phyloP scores from a whole-genome alignment of 2,797 vertebrate species.

The Cirrhinus molitorella region DNA sequence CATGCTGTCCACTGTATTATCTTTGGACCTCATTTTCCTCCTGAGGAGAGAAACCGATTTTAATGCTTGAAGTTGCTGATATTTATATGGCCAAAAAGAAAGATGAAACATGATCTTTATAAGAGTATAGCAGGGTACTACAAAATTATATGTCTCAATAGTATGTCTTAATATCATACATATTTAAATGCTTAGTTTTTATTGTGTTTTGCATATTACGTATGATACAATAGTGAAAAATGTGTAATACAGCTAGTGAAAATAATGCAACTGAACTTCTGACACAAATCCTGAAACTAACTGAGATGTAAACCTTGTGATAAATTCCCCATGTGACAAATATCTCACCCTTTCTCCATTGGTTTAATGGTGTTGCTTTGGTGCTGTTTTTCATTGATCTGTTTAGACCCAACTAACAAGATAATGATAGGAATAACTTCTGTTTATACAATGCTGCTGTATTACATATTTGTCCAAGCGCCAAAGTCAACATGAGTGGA shows the following conservation, averaged over 20 bases:
- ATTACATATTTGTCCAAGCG: slow-evolving; percentile 49
- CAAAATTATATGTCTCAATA: no score
- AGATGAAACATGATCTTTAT: no score
- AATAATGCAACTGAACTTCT: background rate
- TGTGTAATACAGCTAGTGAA: background rate
- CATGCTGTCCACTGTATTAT: slow-evolving; percentile 84
- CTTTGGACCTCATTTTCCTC: slow-evolving; percentile 93
- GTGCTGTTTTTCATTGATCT: slow-evolving; percentile 43
- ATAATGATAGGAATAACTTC: slow-evolving; percentile 42
- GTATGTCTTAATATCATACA: background rate
- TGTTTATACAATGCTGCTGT: slow-evolving; percentile 53
- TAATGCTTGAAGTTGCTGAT: background rate
- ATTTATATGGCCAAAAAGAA: background rate
- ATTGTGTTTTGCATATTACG: no score
- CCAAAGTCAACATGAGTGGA: slow-evolving; percentile 48
- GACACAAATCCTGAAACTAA: background rate
- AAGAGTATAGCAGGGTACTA: no score
- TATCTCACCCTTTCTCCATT: no score
- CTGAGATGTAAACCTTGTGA: background rate
- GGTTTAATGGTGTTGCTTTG: slow-evolving; percentile 32
- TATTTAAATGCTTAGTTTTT: background rate
- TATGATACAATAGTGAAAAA: no score
- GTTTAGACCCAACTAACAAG: slow-evolving; percentile 27
- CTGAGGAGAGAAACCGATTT: slow-evolving; percentile 67
- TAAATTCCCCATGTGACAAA: no score